Base-by-base conservation (phyloP, 30 jellyfish, hydroid and myxozoan species). In the Chironex yamaguchii region DNA sequence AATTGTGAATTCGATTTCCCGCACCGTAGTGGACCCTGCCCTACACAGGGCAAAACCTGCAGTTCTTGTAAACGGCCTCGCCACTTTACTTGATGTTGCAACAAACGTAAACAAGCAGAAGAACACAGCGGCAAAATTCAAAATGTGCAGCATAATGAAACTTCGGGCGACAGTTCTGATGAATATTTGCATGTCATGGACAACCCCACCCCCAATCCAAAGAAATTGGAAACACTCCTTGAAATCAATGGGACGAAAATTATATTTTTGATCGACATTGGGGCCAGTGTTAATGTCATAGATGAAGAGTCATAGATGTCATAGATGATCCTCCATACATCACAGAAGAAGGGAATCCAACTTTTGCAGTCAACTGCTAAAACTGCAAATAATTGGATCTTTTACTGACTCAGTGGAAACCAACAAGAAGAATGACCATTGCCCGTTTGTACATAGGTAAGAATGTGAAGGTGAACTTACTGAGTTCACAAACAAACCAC, bases 1-100 rank as follows among this genome's bases (percentile, higher is more conserved):
- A 79, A 79, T 35, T 79, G 90, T 79, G 90, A 82, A 58, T 79
- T 79, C 34, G 84, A 33, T 34, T 80, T 13, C 67, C 91, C 91
- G 17, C 84, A 62, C 50, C 62, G 76, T 22, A 48, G 49, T 80
- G 29, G 53, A 42, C 91, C 91, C 21, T 65, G 84, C 84, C 91
- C 84, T 2, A 78, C 89, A 26, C 28, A 64, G 31, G 74, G 84
- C 65, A 80, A 80, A 33, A 67, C 75, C 25, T 80, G 91, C 84
- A 48, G 74, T 36, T 80, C 27, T 36, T 80, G 84, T 76, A 63
- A 80, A 35, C 28, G 49, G 25, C 73, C 35, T 48, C 65, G 67
- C 67, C 91, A 80, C 34, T 80, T 80, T 76, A 80, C 84, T 62
- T 75, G 84, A 62, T 80, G 84, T 80, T 30, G 65, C 4, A 72